Base-by-base conservation (phyloP, 2,113 vertebrate genomes). In the Nesoenas mayeri region DNA sequence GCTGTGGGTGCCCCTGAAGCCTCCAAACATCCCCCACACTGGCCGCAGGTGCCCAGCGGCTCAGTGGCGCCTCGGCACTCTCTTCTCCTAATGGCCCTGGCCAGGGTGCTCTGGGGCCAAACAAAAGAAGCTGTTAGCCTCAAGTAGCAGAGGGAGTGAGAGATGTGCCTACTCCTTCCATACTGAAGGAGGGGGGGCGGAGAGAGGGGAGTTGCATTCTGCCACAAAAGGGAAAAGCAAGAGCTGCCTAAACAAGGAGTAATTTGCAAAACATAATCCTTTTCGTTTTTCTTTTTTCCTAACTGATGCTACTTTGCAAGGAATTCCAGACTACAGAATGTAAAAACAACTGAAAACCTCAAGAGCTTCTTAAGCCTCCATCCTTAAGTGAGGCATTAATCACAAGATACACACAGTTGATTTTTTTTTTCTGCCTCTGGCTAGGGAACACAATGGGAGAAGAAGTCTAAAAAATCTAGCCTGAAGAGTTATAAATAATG, bases 201-300 rank as follows among this genome's bases (percentile, higher is more conserved):
- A n/a, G n/a, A n/a, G n/a, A n/a, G n/a, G n/a, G n/a, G n/a, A n/a
- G n/a, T n/a, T n/a, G n/a, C n/a, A n/a, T n/a, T n/a, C n/a, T n/a
- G n/a, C n/a, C n/a, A n/a, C n/a, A n/a, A n/a, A n/a, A n/a, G n/a
- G n/a, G 72, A 72, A 67, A 13, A 47, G 16, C 29, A 81, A 73
- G 34, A 50, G 0, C 10, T 77, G 1, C 20, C 29, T 73, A 78
- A 93, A 83, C 3, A 50, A 75, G 32, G 9, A 5, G 17, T 0
- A 1, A 10, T 77, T 90, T 67, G 4, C 12, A 50, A 92, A 83
- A 71, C 9, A 40, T 16, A 78, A 64, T 31, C 2, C 1, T 19
- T 10, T 44, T 9, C 0, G 1, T 1, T 6, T 12, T 11, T 34
- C 26, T 36, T 36, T 19, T 5, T 1, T 5, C 5, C 1, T 22